These are phyloP conservation scores for Leptura quadrifasciata DNA, from an alignment of 2,888 invertebrate genomes.

Conservation along the genomic window DNA sequence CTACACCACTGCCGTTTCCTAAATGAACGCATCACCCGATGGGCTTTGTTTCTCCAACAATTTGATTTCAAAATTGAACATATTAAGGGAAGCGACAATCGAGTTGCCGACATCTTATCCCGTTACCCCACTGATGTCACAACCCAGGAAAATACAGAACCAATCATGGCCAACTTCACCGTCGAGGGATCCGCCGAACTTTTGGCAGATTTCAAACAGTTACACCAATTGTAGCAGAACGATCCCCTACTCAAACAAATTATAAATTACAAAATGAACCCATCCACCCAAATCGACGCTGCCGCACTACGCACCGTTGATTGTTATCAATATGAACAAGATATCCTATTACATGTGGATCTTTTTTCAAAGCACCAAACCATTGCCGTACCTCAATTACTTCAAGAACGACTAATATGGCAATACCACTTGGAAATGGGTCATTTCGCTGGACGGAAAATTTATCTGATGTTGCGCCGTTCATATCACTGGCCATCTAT, in stretches of 20 bases:
- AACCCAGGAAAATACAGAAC: neutral
- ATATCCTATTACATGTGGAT: neutral
- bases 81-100: conserved; percentile 45
- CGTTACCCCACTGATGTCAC: neutral
- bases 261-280: neutral
- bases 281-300: neutral
- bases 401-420: conserved; percentile 2
- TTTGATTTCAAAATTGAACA: too few species aligned
- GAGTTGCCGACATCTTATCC: neutral
- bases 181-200: neutral
- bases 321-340: neutral
- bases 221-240: neutral
- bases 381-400: neutral
- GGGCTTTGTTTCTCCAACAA: too few species aligned
- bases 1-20: too few species aligned
- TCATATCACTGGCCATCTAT: neutral
- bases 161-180: neutral
- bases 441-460: neutral
- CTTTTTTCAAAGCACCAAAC: neutral
- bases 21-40: too few species aligned
- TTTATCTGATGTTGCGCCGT: neutral
- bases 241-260: neutral
- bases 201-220: neutral
- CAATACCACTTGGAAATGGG: conserved; percentile 4
- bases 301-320: neutral